phyloP scores from a whole-genome alignment of 92 coral and sea anemone species.

The Siderastrea radians region DNA sequence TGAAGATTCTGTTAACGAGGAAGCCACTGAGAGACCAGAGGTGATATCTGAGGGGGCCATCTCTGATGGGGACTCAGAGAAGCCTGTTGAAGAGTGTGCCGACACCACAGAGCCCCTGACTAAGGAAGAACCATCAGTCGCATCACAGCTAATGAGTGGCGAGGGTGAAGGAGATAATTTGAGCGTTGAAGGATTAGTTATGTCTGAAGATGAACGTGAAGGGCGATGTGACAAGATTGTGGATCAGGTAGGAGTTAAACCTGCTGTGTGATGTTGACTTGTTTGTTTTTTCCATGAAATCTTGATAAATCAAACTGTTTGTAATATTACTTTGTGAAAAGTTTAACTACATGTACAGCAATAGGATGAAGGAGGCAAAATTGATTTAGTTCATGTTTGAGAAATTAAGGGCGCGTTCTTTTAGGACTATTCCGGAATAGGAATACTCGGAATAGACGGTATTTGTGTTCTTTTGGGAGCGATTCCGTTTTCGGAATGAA shows the following conservation, averaged over 20 bases:
- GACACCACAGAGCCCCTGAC: slow-evolving; percentile 63
- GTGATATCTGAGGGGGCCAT: slow-evolving; percentile 54
- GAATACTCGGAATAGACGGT: no score
- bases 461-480: no score
- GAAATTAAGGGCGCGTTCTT: no score
- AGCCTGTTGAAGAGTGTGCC: slow-evolving; percentile 50
- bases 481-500: no score
- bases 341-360: no score
- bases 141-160: slow-evolving; percentile 83
- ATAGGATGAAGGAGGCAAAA: no score
- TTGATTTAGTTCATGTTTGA: no score
- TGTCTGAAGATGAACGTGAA: slow-evolving; percentile 84
- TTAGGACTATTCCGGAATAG: no score
- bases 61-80: slow-evolving; percentile 70
- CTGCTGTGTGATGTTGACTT: no score
- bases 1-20: slow-evolving; percentile 15
- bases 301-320: no score
- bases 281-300: no score
- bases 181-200: slow-evolving; percentile 86
- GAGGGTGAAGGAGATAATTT: slow-evolving; percentile 78
- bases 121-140: slow-evolving; percentile 83
- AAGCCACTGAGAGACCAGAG: slow-evolving; percentile 38
- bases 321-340: no score
- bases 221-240: slow-evolving; percentile 48
- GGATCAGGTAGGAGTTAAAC: slow-evolving; percentile 63